phyloP scores from a whole-genome alignment of 1,140 invertebrate genomes.

The Spodoptera frugiperda region DNA sequence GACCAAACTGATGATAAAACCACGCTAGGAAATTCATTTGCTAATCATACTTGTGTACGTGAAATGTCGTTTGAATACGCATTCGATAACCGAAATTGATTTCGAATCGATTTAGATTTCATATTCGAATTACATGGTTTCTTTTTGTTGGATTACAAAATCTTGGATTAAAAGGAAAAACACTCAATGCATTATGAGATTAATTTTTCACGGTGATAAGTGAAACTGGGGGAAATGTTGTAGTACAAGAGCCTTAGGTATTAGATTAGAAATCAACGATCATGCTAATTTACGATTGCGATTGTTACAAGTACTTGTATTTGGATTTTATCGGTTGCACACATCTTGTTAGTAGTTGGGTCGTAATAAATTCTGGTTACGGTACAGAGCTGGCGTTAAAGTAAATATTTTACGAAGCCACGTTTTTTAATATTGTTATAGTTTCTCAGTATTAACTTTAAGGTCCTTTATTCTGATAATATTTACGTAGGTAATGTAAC shows the following conservation, averaged over 20 bases:
- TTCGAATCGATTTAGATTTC: background rate
- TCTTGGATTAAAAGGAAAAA: background rate
- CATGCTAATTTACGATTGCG: conserved; percentile 22
- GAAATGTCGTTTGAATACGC: conserved; percentile 8
- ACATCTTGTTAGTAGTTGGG: conserved; percentile 16
- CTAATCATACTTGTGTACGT: conserved; percentile 38
- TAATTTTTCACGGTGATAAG: conserved; percentile 14
- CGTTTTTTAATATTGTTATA: background rate
- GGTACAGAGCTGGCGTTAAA: background rate
- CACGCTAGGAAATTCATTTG: conserved; percentile 35
- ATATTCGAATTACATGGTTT: conserved; percentile 2
- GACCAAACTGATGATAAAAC: conserved; percentile 35
- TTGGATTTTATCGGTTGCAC: conserved; percentile 26
- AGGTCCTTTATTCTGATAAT: no score
- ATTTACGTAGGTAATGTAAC: no score
- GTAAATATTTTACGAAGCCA: background rate
- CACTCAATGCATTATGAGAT: conserved; percentile 4
- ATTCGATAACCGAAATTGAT: background rate
- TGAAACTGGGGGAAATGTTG: background rate
- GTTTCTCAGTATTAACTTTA: no score
- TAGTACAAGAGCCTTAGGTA: conserved; percentile 3
- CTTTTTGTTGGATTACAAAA: background rate
- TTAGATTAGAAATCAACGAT: conserved; percentile 19
- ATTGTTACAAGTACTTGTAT: conserved; percentile 28
- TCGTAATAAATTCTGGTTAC: conserved; percentile 31